A percentile compares a stretch with the other conserved stretches of the same genome.
These are phyloP conservation scores for Leptura quadrifasciata DNA, from an alignment of 2,888 invertebrate species.

Conservation along the genomic window DNA sequence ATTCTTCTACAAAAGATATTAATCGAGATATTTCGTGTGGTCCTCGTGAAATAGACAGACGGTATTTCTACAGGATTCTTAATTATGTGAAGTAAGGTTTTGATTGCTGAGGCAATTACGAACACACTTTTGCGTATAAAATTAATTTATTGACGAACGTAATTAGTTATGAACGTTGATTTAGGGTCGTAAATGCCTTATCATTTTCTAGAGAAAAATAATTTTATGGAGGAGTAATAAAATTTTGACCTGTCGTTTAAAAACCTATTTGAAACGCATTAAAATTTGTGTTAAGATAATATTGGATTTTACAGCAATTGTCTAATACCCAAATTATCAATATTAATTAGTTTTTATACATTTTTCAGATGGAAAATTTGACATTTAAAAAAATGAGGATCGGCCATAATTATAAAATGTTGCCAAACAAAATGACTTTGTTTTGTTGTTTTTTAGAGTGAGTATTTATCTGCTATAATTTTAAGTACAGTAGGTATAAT, in stretches of 20 bases:
- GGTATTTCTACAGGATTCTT: background rate
- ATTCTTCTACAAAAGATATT: too few relatives aligned
- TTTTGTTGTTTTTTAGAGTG: constrained; percentile 31
- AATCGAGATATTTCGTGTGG: too few relatives aligned
- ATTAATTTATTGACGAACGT: background rate
- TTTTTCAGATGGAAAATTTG: constrained; percentile 9
- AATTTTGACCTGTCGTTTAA: constrained; percentile 10
- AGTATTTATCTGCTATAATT: background rate
- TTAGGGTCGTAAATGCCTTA: constrained; percentile 4
- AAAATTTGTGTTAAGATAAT: background rate
- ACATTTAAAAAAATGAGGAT: constrained; percentile 2
- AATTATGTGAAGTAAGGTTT: background rate
- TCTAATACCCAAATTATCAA: background rate
- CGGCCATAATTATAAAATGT: background rate
- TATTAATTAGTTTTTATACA: constrained; percentile 8
- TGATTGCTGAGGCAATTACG: background rate
- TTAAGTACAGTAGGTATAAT: background rate
- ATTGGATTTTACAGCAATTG: background rate
- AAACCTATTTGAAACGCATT: background rate
- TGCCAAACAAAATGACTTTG: constrained; percentile 25
- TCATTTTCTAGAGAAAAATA: constrained; percentile 13
- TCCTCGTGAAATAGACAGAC: too few relatives aligned
- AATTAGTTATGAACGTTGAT: background rate
- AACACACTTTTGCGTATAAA: background rate
- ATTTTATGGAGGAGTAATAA: background rate